phyloP scores from a whole-genome alignment of 2,113 vertebrate species.

The Cricetomys ansorgei region DNA sequence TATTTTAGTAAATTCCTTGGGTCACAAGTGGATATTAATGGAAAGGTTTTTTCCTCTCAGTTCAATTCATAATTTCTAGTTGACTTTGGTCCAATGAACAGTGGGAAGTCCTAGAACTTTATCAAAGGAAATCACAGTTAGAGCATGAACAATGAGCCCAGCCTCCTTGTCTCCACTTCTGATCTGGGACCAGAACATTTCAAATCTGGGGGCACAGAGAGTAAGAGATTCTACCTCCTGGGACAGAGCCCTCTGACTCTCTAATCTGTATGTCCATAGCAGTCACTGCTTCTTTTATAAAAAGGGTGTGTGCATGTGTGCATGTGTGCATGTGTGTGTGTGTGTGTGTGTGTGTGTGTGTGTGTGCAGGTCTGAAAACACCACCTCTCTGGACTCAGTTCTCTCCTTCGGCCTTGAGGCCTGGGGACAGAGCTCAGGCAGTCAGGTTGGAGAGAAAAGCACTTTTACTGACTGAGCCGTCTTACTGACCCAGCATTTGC shows the following conservation, averaged over 20 bases:
- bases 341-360: fast-evolving
- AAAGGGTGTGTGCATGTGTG: too few relatives aligned
- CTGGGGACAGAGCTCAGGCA: background rate
- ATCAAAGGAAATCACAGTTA: background rate
- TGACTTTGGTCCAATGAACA: background rate
- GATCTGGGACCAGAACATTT: background rate
- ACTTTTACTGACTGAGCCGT: background rate
- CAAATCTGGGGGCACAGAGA: background rate
- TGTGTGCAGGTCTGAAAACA: too few relatives aligned
- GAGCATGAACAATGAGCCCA: background rate
- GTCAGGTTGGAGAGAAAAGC: background rate
- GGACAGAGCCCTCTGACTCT: background rate
- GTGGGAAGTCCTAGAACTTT: background rate
- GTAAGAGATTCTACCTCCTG: background rate
- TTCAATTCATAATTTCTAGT: background rate
- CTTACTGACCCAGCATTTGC: background rate
- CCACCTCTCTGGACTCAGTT: background rate
- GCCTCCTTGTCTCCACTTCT: background rate
- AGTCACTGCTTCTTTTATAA: too few relatives aligned
- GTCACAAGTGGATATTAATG: background rate
- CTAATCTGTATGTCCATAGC: background rate
- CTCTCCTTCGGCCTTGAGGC: background rate
- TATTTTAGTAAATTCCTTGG: background rate
- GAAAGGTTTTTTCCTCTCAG: background rate
- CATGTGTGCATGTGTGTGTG: background rate